Conservation (phyloP, 2,797 vertebrate genomes). For the Acrossocheilus fasciatus region DNA sequence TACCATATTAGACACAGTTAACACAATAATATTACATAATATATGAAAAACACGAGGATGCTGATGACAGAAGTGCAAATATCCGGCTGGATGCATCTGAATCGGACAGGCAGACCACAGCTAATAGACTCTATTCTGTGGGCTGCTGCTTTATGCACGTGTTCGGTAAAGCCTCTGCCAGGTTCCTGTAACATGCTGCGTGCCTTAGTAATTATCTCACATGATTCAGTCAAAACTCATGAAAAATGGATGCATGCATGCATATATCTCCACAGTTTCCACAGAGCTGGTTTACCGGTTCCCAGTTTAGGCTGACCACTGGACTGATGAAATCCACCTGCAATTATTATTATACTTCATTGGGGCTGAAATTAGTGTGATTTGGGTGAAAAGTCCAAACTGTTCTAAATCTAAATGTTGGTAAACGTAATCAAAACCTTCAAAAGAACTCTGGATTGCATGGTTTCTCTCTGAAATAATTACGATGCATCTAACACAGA, state of each 20-base stretch:
- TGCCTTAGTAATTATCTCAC: neutral
- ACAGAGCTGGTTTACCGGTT: too few relatives aligned
- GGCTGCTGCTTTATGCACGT: neutral
- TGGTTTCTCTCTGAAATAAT: neutral
- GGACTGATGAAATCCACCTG: neutral
- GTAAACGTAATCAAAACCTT: neutral
- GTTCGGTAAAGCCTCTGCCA: neutral
- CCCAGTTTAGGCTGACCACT: neutral
- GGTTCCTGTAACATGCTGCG: neutral
- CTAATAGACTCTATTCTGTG: slow-evolving; percentile 1
- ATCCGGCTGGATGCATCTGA: neutral
- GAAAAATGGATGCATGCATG: neutral
- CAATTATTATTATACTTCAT: neutral
- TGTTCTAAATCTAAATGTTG: too few relatives aligned
- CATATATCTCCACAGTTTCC: neutral
- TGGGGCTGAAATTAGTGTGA: neutral
- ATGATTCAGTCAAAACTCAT: neutral
- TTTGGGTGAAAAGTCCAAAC: neutral
- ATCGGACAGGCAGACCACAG: neutral
- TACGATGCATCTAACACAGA: neutral
- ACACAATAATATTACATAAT: neutral
- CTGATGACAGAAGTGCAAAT: neutral
- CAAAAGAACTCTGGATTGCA: neutral
- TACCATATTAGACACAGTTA: slow-evolving; percentile 10
- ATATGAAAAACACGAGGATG: neutral